Evolutionary conservation across 1,140 invertebrate species (phyloP).

Genomic region (Cherax quadricarinatus): DNA sequence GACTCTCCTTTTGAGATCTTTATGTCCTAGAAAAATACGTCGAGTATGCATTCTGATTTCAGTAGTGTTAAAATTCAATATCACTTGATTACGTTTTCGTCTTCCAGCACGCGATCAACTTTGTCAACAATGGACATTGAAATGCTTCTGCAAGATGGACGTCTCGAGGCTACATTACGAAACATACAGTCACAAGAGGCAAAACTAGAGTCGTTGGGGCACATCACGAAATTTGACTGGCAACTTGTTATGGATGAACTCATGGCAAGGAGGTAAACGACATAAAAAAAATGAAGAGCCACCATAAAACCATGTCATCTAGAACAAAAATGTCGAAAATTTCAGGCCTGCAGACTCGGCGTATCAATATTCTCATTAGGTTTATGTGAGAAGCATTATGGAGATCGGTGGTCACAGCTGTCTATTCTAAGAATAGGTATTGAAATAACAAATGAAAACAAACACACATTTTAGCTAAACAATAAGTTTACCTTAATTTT

Average conservation of each 20-base stretch:
- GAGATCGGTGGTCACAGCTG: too few relatives aligned
- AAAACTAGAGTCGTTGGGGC: not conserved
- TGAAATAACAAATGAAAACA: too few relatives aligned
- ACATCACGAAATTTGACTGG: not conserved
- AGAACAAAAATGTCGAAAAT: not conserved
- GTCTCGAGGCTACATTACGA: not conserved
- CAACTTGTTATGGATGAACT: slow-evolving; percentile 1
- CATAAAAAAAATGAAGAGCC: not conserved
- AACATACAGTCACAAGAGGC: not conserved
- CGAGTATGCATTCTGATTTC: too few relatives aligned
- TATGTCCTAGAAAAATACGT: not conserved
- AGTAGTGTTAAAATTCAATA: too few relatives aligned
- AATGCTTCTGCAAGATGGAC: slow-evolving; percentile 12
- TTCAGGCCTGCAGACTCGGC: too few relatives aligned
- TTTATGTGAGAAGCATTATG: too few relatives aligned
- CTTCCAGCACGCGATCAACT: slow-evolving; percentile 6
- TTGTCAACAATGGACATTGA: not conserved
- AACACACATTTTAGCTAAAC: too few relatives aligned
- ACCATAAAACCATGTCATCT: not conserved
- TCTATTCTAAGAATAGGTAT: too few relatives aligned
- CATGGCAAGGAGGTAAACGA: slow-evolving; percentile 17
- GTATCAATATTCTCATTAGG: too few relatives aligned
- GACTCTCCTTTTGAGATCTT: not conserved
- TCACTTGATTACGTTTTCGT: not conserved
- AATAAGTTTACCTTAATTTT: too few relatives aligned